Conservation (phyloP, 2,113 vertebrate species). For the Pelecanoides urinatrix region DNA sequence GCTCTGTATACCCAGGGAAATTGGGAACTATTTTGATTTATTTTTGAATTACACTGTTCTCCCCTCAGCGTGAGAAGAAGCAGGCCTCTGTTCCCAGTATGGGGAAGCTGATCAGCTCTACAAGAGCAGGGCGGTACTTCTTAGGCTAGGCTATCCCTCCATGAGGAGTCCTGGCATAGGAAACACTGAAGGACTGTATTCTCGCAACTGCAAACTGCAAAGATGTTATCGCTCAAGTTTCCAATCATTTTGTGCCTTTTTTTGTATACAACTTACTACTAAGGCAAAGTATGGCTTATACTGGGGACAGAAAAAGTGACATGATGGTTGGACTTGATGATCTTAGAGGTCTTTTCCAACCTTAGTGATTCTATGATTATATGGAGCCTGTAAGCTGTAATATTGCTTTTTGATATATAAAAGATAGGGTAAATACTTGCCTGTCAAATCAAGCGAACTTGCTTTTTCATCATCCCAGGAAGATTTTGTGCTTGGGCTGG, state of each 20-base stretch:
- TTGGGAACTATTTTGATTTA: background rate
- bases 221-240: background rate
- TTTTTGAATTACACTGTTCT: background rate
- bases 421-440: background rate
- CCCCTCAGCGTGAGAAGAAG: background rate
- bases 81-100: background rate
- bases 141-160: background rate
- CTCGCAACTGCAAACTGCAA: background rate
- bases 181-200: background rate
- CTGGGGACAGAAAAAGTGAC: background rate
- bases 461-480: background rate
- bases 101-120: background rate
- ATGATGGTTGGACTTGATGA: too few relatives aligned
- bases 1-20: background rate
- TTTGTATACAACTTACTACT: background rate
- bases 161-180: background rate
- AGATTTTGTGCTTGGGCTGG: background rate
- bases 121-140: background rate
- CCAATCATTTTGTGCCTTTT: background rate
- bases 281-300: background rate
- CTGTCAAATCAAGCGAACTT: background rate
- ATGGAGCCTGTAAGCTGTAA: background rate
- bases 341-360: too few relatives aligned
- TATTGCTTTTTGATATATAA: background rate
- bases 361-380: too few relatives aligned